Evolutionary conservation across 1,140 invertebrate species (phyloP).

Genomic region (Diabrotica undecimpunctata): DNA sequence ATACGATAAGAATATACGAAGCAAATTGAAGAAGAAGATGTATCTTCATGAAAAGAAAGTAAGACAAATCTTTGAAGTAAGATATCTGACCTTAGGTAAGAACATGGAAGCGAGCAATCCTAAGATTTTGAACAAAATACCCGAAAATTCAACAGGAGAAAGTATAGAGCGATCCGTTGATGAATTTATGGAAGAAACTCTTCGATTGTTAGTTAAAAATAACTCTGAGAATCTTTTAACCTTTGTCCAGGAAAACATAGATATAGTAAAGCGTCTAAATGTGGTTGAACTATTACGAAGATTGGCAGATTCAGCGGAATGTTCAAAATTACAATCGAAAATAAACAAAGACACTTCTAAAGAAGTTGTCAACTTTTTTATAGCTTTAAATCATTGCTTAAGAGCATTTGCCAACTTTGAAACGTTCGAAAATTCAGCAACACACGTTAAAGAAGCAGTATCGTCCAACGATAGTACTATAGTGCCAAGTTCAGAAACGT

Average conservation of each 20-base stretch:
- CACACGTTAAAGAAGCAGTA: too few relatives aligned
- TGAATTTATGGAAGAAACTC: slow-evolving; percentile 17
- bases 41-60: slow-evolving; percentile 10
- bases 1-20: slow-evolving; percentile 27
- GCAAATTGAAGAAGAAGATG: slow-evolving; percentile 28
- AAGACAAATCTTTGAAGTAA: slow-evolving; percentile 30
- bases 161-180: background rate
- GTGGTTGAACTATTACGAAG: background rate
- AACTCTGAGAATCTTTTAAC: background rate
- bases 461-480: background rate
- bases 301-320: background rate
- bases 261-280: background rate
- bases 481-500: background rate
- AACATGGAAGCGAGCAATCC: background rate
- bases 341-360: background rate
- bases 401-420: background rate
- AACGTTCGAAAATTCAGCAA: background rate
- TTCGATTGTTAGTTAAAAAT: background rate
- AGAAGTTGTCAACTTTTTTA: background rate
- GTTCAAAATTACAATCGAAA: background rate
- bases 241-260: background rate
- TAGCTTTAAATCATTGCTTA: background rate
- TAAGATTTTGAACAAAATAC: background rate
- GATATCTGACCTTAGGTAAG: slow-evolving; percentile 18
- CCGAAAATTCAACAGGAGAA: background rate